phyloP scores from a whole-genome alignment of 2,113 vertebrate species.

The Phocoena sinus region DNA sequence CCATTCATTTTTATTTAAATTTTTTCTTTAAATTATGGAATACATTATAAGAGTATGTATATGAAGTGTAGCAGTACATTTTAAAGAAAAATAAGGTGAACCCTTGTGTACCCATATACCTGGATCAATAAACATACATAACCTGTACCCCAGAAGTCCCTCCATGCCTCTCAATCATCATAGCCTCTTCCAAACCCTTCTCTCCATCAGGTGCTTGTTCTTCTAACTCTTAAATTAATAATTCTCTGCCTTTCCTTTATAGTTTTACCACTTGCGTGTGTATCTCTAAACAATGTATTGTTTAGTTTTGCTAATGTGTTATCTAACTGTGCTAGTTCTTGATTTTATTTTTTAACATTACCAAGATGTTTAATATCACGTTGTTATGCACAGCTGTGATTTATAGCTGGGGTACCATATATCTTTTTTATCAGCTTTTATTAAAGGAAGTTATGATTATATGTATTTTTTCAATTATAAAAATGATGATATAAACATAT shows the following conservation, averaged over 20 bases:
- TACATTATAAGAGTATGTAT: neutral
- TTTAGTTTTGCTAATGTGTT: neutral
- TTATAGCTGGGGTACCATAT: neutral
- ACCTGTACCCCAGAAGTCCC: neutral
- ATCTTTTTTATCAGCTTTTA: neutral
- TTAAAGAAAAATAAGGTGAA: neutral
- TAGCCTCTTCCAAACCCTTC: neutral
- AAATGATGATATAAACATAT: neutral
- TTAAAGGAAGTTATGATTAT: neutral
- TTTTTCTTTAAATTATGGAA: neutral
- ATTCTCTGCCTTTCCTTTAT: neutral
- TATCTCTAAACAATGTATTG: neutral
- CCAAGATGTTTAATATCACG: neutral
- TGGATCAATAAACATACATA: neutral
- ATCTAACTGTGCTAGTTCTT: neutral
- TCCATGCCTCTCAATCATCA: neutral
- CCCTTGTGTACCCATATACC: neutral
- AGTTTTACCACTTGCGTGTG: neutral
- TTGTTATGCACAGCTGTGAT: neutral
- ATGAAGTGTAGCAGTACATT: neutral
- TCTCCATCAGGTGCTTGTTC: neutral
- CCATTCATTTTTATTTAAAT: neutral
- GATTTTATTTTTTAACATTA: neutral
- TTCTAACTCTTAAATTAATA: neutral
- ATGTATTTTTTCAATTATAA: neutral